A percentile compares a stretch with the other conserved stretches of the same genome.
Evolutionary conservation across 1,140 invertebrate genomes (phyloP).

Genomic region (Leptinotarsa texana): DNA sequence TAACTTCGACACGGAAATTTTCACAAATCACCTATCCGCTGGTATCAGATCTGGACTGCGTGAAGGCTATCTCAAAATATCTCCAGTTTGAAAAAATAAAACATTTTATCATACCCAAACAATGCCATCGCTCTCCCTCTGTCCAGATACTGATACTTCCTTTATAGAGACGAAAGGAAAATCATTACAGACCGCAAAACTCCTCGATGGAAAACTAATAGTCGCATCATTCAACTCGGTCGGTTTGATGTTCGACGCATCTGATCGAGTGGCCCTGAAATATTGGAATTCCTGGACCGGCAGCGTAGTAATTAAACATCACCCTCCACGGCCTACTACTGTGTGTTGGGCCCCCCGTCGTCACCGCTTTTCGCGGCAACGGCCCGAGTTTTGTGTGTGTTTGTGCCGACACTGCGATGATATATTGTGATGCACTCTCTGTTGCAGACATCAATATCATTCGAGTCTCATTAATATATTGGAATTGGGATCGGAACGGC

Average conservation of each 20-base stretch:
- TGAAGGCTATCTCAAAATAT: no score
- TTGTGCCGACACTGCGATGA: conserved; percentile 4
- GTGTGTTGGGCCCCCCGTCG: conserved; percentile 33
- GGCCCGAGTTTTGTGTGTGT: background rate
- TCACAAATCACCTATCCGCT: no score
- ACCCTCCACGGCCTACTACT: conserved; percentile 46
- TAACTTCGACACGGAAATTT: no score
- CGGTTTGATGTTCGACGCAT: conserved; percentile 17
- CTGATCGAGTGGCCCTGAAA: conserved; percentile 28
- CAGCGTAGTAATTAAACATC: conserved; percentile 48
- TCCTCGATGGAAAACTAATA: conserved; percentile 10
- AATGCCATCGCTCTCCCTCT: no score
- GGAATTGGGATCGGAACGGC: conserved; percentile 3
- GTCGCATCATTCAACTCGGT: background rate
- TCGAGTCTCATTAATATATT: conserved; percentile 17
- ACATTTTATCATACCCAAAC: no score
- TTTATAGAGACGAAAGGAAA: no score
- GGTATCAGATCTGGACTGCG: no score
- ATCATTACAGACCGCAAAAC: background rate
- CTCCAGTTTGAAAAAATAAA: no score
- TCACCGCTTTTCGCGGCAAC: conserved; percentile 20
- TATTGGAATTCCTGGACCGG: conserved; percentile 49
- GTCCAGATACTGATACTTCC: no score
- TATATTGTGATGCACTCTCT: conserved; percentile 13
- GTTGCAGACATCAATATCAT: conserved; percentile 18